Conservation (phyloP, 2,113 vertebrate genomes). For the Chionis minor region DNA sequence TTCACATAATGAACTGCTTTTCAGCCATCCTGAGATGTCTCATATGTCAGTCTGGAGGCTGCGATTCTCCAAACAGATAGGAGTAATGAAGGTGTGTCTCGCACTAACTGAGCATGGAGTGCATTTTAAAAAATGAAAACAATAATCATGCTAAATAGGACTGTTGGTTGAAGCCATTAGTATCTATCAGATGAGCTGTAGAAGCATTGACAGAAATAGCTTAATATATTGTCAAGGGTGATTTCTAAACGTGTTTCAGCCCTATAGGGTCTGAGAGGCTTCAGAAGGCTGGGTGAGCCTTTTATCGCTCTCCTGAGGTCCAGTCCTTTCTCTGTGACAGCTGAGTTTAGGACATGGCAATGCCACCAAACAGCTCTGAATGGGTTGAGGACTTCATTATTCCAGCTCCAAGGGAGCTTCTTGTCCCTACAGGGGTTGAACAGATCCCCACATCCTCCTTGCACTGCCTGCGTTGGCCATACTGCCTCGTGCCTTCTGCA, state of each 20-base stretch:
- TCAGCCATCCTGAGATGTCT: slow-evolving; percentile 62
- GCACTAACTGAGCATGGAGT: slow-evolving; percentile 67
- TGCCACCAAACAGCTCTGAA: background rate
- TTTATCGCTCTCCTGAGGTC: background rate
- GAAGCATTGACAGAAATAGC: slow-evolving; percentile 59
- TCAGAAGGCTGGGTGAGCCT: background rate
- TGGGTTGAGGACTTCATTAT: background rate
- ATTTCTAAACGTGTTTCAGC: slow-evolving; percentile 30
- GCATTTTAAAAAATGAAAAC: slow-evolving; percentile 70
- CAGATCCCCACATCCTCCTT: background rate
- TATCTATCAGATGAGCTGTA: slow-evolving; percentile 59
- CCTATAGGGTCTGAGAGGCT: background rate
- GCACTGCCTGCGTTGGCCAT: background rate
- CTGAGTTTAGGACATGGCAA: background rate
- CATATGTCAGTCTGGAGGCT: slow-evolving; percentile 66
- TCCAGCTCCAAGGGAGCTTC: background rate
- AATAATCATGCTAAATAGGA: slow-evolving; percentile 70
- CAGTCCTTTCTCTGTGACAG: background rate
- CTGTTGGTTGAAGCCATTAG: slow-evolving; percentile 63
- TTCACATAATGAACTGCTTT: slow-evolving; percentile 60
- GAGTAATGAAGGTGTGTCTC: slow-evolving; percentile 67
- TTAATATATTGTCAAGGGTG: slow-evolving; percentile 42
- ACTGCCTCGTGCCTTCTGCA: background rate
- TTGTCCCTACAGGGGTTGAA: background rate
- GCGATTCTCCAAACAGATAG: slow-evolving; percentile 56